Base-by-base conservation (phyloP, 2,113 vertebrate genomes). In the Genyomyrus donnyi region DNA sequence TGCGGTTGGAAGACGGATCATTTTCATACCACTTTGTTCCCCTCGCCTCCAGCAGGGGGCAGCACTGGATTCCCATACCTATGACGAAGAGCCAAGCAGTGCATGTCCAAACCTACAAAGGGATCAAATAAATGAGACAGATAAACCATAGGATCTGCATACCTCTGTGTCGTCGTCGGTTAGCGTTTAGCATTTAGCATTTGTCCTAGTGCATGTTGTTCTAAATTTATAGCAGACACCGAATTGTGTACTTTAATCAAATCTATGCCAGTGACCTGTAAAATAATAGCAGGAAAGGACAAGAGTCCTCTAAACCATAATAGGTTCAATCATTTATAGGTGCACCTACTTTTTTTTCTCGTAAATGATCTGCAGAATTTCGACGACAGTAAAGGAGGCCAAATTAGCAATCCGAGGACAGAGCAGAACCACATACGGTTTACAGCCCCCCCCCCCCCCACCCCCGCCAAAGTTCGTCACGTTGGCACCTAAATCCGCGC, bases 1-100 rank as follows among this genome's bases (percentile, higher is more conserved):
- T 42, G 15, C 7, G 6, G 11, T 39, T 77, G 13, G 31, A 39
- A 77, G 70, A 39, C 17, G 4, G 31, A 77, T 77, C 5, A 31
- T 31, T 85, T 85, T 4, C n/a, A 87, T 15, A 87, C 50, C 5
- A 27, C 13, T 56, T 19, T 53, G 50, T 87, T 49, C n/a, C 45
- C 50, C 13, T 10, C 17, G 52, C 86, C 87, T 84, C 94, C 95
- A 95, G 93, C 90, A 95, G 95, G 94, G 94, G 94, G 94, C 90
- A 93, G 93, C 95, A 93, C 92, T 92, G 94, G 90, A 94, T 94
- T 95, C 94, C 93, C 89, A 88, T 90, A 94, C 93, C 93, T 90
- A 77, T 88, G 50, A 89, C 3, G 27, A 45, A 45, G 42, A 19
- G 35, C 42, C 77, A 24, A 45, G 17, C 77, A 21, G 77, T 83